Evolutionary conservation across 2,797 vertebrate species (phyloP), one percentile per base, ranked within the genome.

Genomic region (Threskiornis aethiopicus): DNA sequence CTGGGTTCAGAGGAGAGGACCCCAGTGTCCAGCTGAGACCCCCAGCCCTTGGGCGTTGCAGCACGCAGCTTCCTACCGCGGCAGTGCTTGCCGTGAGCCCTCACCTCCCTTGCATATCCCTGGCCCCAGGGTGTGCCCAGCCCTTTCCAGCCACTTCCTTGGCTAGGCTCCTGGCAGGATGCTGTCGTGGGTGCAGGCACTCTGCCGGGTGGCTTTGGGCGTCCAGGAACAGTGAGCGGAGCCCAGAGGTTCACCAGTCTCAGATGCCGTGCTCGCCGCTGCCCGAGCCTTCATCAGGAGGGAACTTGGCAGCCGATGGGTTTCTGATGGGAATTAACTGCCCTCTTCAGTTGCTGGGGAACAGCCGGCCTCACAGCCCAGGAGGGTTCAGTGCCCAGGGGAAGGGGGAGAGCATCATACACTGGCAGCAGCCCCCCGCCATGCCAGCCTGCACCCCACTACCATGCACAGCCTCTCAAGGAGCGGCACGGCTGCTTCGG

Each of bases 211-310:
- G 76, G 25, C 10, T 75, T 75, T 58, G 19, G 41, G 44, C 12
- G 14, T 12, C 47, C 31, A 5, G 70, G 28, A 59, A 24, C 52
- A 21, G 33, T 0, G 6, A 66, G 19, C 1, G 1, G 39, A 51
- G 41, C 51, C 1, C 2, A 57, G 66, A 46, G 9, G 7, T 65
- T 69, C 33, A 6, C 25, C 61, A 37, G 19, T 4, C 44, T 49
- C 9, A 0, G 18, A 25, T 13, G 28, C 47, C 15, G 3, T 5
- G 29, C 46, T 78, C 4, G 1, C 42, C 0, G 4, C 17, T 1
- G 0, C 58, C 79, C 1, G 0, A 79, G 47, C 69, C 52, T 83
- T 46, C 37, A 5, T 9, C 49, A 5, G 41, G 61, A 67, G 39
- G 29, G 17, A 46, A 9, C 4, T n/a, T 12, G 47, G 76, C 75